These are phyloP conservation scores for Antennarius maculatus DNA, from an alignment of 2,797 vertebrate species.

Conservation along the genomic window DNA sequence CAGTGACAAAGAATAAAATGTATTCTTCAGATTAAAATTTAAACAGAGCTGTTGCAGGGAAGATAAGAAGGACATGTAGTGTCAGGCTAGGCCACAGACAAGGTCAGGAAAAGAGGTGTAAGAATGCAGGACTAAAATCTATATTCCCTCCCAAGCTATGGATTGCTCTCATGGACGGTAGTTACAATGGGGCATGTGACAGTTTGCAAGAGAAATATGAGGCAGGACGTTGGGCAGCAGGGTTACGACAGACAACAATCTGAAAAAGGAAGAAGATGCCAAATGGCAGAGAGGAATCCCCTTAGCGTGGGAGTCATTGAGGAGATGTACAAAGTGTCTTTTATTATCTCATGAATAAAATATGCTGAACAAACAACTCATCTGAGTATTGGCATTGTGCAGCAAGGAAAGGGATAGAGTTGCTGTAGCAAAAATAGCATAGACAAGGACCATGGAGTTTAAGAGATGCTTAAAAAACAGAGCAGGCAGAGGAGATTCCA, in stretches of 20 bases:
- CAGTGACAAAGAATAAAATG: slow-evolving; percentile 19
- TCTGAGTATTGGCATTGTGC: slow-evolving; percentile 55
- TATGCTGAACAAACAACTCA: slow-evolving; percentile 70
- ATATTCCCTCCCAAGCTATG: slow-evolving; percentile 33
- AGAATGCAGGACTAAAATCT: slow-evolving; percentile 30
- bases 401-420: slow-evolving; percentile 20
- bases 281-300: slow-evolving; percentile 47
- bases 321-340: slow-evolving; percentile 63
- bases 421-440: slow-evolving; percentile 43
- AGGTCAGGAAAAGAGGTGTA: slow-evolving; percentile 11
- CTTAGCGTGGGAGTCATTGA: slow-evolving; percentile 55
- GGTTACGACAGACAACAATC: slow-evolving; percentile 17
- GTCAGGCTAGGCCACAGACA: slow-evolving; percentile 21
- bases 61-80: slow-evolving; percentile 63
- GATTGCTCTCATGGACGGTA: slow-evolving; percentile 36
- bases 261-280: slow-evolving; percentile 37
- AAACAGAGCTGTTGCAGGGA: slow-evolving; percentile 33
- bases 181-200: slow-evolving; percentile 54
- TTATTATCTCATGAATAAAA: slow-evolving; percentile 73
- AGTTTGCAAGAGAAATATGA: slow-evolving; percentile 66
- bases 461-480: slow-evolving; percentile 16
- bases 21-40: slow-evolving; percentile 51
- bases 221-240: slow-evolving; percentile 29
- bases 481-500: neutral
- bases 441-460: slow-evolving; percentile 26